Conservation (phyloP, 2,113 vertebrate genomes). For the Phoxinus phoxinus region DNA sequence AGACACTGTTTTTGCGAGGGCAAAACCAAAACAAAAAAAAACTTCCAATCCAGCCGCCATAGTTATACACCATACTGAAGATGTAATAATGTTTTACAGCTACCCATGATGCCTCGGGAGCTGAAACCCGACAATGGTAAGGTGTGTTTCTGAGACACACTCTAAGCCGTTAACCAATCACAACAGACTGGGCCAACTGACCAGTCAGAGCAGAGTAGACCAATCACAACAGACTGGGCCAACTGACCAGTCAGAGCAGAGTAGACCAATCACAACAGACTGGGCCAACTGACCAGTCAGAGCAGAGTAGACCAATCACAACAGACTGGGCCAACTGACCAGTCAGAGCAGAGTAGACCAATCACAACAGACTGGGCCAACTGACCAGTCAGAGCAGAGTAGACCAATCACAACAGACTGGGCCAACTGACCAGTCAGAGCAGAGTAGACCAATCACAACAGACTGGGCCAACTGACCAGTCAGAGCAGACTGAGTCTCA, state of each 20-base stretch:
- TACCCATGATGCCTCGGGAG: neutral
- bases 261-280: neutral
- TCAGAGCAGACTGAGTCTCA: too few species aligned
- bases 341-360: too few species aligned
- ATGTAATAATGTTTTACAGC: neutral
- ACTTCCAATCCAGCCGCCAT: neutral
- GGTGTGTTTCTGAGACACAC: neutral
- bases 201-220: too few species aligned
- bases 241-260: neutral
- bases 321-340: neutral
- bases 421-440: neutral
- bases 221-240: too few species aligned
- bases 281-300: neutral
- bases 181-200: neutral
- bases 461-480: neutral
- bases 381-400: too few species aligned
- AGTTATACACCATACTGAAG: neutral
- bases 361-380: neutral
- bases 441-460: neutral
- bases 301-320: neutral
- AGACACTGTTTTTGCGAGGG: too few species aligned
- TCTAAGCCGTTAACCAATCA: neutral
- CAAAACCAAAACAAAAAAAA: too few species aligned
- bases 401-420: neutral
- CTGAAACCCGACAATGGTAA: neutral